Evolutionary conservation across 2,113 vertebrate genomes (phyloP), one percentile per base, ranked within the genome.

Genomic region (Antechinus flavipes): DNA sequence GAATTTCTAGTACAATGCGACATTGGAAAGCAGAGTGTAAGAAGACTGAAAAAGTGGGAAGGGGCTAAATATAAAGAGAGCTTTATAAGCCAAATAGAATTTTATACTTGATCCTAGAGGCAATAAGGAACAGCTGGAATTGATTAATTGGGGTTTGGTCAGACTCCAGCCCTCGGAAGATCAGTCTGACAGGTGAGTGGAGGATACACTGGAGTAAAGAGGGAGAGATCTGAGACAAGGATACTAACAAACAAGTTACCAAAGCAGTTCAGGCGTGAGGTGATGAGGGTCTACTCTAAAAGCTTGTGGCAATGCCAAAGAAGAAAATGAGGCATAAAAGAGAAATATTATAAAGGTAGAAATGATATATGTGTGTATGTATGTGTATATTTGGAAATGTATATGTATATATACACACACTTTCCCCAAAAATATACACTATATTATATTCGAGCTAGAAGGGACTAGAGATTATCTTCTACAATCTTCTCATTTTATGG

Each of bases 381-480:
- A 8, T 49, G 49, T 49, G 49, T 49, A 7, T 49, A 3, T 49
- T 49, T 49, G 49, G 3, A 49, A 49, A 49, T 49, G 5, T 49
- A 52, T 52, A 52, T 52, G 50, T 52, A 52, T 11, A 52, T 11
- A 52, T 6, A 8, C 50, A 50, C 50, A 50, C 50, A 50, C 9
- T 52, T 52, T 52, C 50, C 50, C 50, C 50, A 9, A 52, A 52
- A 52, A 94, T 52, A 50, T 30, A 58, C 94, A 90, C 93, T 54
- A 84, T 42, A 24, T 25, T 52, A 22, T 30, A 7, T 30, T 8
- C 0, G 84, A 95, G 23, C 68, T 19, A 68, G 47, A 94, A 56
- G 84, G 27, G 26, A 22, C 12, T 93, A 76, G 52, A 94, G 89
- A 96, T 91, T 84, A 84, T 84, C 27, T 23, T 50, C 49, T 95